These are phyloP conservation scores for Lathronympha strigana DNA, from an alignment of 2,888 invertebrate species.

Conservation along the genomic window DNA sequence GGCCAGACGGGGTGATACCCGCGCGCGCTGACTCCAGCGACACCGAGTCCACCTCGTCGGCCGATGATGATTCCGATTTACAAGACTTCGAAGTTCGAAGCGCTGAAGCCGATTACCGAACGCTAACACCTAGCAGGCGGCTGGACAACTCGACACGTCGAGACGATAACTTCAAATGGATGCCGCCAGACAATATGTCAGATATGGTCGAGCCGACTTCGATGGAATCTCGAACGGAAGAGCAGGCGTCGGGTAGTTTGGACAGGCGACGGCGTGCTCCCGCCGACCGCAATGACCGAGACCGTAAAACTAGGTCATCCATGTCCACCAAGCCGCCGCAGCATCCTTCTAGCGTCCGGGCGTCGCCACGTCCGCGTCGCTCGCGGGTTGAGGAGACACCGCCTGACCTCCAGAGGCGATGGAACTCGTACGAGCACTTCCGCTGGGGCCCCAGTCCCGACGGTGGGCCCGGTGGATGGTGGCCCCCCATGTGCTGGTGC, in stretches of 20 bases:
- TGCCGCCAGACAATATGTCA: conserved; percentile 74
- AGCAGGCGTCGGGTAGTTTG: conserved; percentile 78
- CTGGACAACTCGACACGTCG: conserved; percentile 85
- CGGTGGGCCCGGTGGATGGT: conserved; percentile 64
- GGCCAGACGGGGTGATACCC: conserved; percentile 75
- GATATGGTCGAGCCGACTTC: conserved; percentile 59
- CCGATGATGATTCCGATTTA: conserved; percentile 71
- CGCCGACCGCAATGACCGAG: conserved; percentile 84
- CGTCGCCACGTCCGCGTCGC: conserved; percentile 73
- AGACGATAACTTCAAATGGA: conserved; percentile 88
- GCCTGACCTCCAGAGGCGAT: conserved; percentile 74
- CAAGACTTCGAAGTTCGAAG: conserved; percentile 82
- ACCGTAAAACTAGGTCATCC: conserved; percentile 86
- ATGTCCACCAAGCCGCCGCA: conserved; percentile 81
- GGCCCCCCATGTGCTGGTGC: conserved; percentile 79
- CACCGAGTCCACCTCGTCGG: conserved; percentile 68
- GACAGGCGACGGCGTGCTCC: conserved; percentile 82
- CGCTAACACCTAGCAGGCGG: conserved; percentile 71
- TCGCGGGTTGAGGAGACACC: conserved; percentile 71
- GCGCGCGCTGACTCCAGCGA: conserved; percentile 71
- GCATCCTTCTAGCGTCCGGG: conserved; percentile 72
- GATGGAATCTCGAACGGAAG: conserved; percentile 64
- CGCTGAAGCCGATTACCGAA: conserved; percentile 85
- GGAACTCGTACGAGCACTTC: conserved; percentile 85
- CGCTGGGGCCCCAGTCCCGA: conserved; percentile 75